Conservation (phyloP, 2,888 invertebrate genomes). For the Hydraecia micacea region DNA sequence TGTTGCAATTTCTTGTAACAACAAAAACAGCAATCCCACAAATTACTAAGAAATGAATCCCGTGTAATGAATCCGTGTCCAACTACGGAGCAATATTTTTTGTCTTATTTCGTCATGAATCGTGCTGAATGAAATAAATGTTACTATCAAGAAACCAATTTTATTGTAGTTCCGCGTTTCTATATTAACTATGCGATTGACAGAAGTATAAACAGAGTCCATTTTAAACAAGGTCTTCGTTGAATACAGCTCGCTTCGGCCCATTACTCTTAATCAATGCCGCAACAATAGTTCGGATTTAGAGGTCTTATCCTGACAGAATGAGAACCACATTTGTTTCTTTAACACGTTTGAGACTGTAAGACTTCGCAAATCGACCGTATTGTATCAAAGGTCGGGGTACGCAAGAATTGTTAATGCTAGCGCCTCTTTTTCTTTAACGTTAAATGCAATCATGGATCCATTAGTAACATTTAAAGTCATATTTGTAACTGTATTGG, state of each 20-base stretch:
- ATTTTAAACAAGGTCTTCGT: slow-evolving; percentile 60
- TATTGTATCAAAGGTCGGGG: slow-evolving; percentile 41
- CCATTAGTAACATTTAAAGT: slow-evolving; percentile 30
- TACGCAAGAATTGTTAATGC: slow-evolving; percentile 46
- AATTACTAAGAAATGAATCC: slow-evolving; percentile 13
- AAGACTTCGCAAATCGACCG: slow-evolving; percentile 45
- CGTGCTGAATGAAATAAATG: slow-evolving; percentile 34
- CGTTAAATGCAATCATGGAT: slow-evolving; percentile 29
- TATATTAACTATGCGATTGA: slow-evolving; percentile 53
- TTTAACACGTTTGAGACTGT: slow-evolving; percentile 45
- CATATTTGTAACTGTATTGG: slow-evolving; percentile 34
- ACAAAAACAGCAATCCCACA: slow-evolving; percentile 11
- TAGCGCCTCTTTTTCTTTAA: slow-evolving; percentile 34
- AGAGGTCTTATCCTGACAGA: slow-evolving; percentile 63
- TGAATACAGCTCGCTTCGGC: slow-evolving; percentile 56
- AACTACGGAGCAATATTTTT: slow-evolving; percentile 31
- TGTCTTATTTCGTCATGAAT: slow-evolving; percentile 32
- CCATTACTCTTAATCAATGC: slow-evolving; percentile 79
- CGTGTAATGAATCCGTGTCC: slow-evolving; percentile 21
- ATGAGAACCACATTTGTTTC: slow-evolving; percentile 72
- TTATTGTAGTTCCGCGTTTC: slow-evolving; percentile 48
- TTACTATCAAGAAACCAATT: slow-evolving; percentile 43
- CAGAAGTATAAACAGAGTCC: slow-evolving; percentile 58
- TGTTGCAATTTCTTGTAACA: slow-evolving; percentile 4
- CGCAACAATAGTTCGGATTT: slow-evolving; percentile 77